These are phyloP conservation scores for Leptopterna dolabrata DNA, from an alignment of 2,888 invertebrate genomes.

Conservation along the genomic window DNA sequence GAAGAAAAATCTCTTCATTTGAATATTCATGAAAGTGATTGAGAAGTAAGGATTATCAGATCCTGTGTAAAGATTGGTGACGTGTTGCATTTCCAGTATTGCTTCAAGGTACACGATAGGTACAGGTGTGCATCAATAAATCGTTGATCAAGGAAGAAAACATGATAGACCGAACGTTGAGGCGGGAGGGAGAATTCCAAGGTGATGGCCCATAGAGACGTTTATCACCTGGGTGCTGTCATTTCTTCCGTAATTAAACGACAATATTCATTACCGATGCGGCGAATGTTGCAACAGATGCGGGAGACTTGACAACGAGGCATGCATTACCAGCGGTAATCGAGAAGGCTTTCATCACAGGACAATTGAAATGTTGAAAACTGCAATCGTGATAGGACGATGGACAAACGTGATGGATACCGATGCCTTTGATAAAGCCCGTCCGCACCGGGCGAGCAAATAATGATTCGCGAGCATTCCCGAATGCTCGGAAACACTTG, in stretches of 20 bases:
- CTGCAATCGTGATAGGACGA: not conserved
- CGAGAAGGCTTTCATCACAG: not conserved
- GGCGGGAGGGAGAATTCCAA: not conserved
- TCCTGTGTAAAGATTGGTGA: no score
- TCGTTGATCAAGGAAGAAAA: not conserved
- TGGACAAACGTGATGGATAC: not conserved
- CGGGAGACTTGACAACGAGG: not conserved
- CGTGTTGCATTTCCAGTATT: no score
- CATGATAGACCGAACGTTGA: not conserved
- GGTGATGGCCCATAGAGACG: not conserved
- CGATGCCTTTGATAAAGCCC: not conserved
- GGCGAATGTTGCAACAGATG: not conserved
- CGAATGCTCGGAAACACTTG: no score
- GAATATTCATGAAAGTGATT: no score
- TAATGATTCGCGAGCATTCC: no score
- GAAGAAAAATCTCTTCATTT: no score
- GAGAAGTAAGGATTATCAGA: no score
- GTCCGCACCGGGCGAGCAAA: no score
- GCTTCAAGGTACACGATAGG: not conserved
- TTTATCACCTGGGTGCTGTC: slow-evolving; percentile 15
- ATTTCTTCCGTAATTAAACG: slow-evolving; percentile 34
- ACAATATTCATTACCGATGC: slow-evolving; percentile 28
- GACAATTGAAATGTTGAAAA: not conserved
- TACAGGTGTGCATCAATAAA: not conserved
- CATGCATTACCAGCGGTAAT: not conserved